Conservation (phyloP, 64 coral and sea anemone species). For the Exaiptasia diaphana region DNA sequence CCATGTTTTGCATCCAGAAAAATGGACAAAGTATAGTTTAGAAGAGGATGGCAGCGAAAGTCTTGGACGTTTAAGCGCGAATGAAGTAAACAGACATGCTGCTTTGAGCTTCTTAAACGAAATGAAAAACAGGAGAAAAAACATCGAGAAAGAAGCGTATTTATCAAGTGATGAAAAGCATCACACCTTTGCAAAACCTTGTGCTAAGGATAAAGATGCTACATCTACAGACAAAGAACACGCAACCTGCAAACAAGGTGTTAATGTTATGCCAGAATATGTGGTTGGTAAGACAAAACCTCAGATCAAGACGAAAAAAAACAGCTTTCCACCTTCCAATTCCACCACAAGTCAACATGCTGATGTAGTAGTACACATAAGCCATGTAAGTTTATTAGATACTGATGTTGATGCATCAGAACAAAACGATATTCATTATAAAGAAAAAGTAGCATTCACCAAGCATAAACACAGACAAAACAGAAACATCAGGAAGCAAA, state of each 20-base stretch:
- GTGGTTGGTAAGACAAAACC: neutral
- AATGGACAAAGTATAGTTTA: conserved; percentile 87
- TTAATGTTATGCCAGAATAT: conserved; percentile 12
- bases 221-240: neutral
- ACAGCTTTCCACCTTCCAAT: neutral
- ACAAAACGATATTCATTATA: neutral
- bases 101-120: conserved; percentile 77
- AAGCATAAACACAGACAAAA: conserved; percentile 2
- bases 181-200: neutral
- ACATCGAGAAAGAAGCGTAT: neutral
- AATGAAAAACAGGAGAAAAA: conserved; percentile 61
- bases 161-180: neutral
- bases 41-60: conserved; percentile 71
- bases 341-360: neutral
- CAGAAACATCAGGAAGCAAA: conserved; percentile 3
- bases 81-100: conserved; percentile 70
- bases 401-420: neutral
- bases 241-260: neutral
- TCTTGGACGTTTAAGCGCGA: conserved; percentile 24
- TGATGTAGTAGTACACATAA: no score
- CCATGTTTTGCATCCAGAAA: conserved; percentile 82
- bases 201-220: neutral
- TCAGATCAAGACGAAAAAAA: neutral
- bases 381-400: no score
- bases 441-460: neutral